Evolutionary conservation across 2,113 vertebrate species (phyloP).

Genomic region (Ammodramus savannarum): DNA sequence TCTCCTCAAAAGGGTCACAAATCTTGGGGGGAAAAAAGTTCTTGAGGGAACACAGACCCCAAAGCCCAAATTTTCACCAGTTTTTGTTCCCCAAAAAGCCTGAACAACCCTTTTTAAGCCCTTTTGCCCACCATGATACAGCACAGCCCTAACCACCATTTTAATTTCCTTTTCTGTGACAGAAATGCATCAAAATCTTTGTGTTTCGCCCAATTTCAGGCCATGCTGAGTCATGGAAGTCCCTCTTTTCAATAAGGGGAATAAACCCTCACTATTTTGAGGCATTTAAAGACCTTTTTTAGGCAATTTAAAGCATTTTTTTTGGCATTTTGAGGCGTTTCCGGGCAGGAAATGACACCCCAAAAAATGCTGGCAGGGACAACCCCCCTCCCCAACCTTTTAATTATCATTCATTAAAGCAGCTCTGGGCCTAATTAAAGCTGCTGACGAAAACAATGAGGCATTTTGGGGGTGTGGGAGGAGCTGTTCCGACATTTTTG

Average conservation of each 20-base stretch:
- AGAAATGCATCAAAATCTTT: fast-evolving
- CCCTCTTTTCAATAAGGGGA: fast-evolving
- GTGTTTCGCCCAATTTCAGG: fast-evolving
- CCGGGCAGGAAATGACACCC: background rate
- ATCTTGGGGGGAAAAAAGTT: fast-evolving
- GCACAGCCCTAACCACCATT: background rate
- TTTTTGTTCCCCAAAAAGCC: fast-evolving
- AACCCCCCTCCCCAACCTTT: background rate
- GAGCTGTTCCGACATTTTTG: background rate
- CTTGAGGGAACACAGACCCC: background rate
- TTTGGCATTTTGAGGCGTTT: background rate
- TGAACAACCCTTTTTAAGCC: fast-evolving
- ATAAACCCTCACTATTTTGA: fast-evolving
- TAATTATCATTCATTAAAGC: background rate
- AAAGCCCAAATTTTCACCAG: fast-evolving
- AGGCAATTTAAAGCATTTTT: background rate
- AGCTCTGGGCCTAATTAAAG: background rate
- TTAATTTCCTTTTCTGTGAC: fast-evolving
- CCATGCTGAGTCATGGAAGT: background rate
- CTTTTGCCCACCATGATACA: fast-evolving
- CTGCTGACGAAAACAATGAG: background rate
- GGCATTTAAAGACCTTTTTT: background rate
- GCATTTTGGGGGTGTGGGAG: background rate
- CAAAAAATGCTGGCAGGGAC: background rate
- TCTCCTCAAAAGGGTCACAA: background rate